Base-by-base conservation (phyloP, 2,797 vertebrate genomes). In the Harpagifer antarcticus region DNA sequence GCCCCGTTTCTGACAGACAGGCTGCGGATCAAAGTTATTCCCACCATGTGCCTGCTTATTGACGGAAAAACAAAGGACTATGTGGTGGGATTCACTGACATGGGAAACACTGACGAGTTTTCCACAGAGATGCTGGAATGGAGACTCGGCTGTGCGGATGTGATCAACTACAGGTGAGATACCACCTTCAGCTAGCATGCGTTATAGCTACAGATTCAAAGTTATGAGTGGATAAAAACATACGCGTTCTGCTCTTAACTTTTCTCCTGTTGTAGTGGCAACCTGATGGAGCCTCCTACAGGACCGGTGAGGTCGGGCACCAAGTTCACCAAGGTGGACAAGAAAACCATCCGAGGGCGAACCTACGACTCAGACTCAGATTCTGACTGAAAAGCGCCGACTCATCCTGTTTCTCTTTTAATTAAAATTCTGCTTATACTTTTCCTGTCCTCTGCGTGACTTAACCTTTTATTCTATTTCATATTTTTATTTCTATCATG, bases 61-160 rank as follows among this genome's bases (percentile, higher is more conserved):
- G 98, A 99, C 2, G 98, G 98, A 3, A 99, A 98, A 90, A 97
- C 98, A 6, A 96, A 97, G 82, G 98, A 99, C 94, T 99, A 97
- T 11, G 63, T 99, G 20, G 96, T 98, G 45, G 98, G 98, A 56
- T 99, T 99, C 87, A 84, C 95, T 58, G 98, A 99, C 86, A 91
- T 99, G 0, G 98, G 98, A 42, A 99, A 98, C 92, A 98, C 97
- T 4, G 98, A 99, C 23, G 98, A 99, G 72, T 99, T 99, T 82
- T 71, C 96, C 54, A 99, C 97, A 66, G 98, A 99, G 89, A 94
- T 96, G 78, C 94, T 99, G 31, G 98, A 99, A 66, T 99, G 98
- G 98, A 95, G 98, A 83, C 93, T 99, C 67, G 98, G 98, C 72
- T 98, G 97, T 84, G 94, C 96, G 42, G 93, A 92, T 0, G 85